Base-by-base conservation (phyloP, 2,797 vertebrate genomes). In the Phyllotis vaccarum region DNA sequence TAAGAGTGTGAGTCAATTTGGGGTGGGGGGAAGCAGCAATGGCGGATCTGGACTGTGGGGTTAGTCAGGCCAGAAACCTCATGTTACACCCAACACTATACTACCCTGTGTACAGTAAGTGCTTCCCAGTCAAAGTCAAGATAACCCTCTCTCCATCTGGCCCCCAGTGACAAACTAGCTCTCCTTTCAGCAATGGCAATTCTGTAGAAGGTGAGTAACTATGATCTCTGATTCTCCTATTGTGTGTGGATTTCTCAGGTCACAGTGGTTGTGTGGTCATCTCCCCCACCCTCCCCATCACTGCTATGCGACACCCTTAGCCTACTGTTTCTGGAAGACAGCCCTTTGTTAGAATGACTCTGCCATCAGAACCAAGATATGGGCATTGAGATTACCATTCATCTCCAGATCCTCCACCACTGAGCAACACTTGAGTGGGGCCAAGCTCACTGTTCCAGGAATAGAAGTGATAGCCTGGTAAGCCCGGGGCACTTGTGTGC, bases 121-220 rank as follows among this genome's bases (percentile, higher is more conserved):
- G n/a, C 99, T 62, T 99, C 99, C 99, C 99, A 99, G 95, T 99
- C 94, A 99, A 95, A 0, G 99, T 99, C 34, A 99, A 97, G 95
- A 99, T 99, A 89, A 99, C 99, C 3, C 99, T 99, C 96, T 99
- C 99, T 96, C 99, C 99, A 2, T 99, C 99, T 16, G 99, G 98
- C 46, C 46, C 46, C n/a, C n/a, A n/a, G n/a, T n/a, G n/a, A n/a
- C n/a, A n/a, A n/a, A n/a, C n/a, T n/a, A n/a, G n/a, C n/a, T n/a
- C n/a, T n/a, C n/a, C 46, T 49, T 49, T 49, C 46, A 49, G 79
- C 99, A 99, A 21, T 99, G 98, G 87, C 99, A 93, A 80, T 99
- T 99, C 98, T 99, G 99, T 83, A 99, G 99, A 97, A 99, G 99
- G 98, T 99, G 99, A 16, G 99, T 99, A 46, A 99, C 99, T 96